These are phyloP conservation scores for Tolypeutes matacus DNA, from an alignment of 2,797 vertebrate species.

Conservation along the genomic window DNA sequence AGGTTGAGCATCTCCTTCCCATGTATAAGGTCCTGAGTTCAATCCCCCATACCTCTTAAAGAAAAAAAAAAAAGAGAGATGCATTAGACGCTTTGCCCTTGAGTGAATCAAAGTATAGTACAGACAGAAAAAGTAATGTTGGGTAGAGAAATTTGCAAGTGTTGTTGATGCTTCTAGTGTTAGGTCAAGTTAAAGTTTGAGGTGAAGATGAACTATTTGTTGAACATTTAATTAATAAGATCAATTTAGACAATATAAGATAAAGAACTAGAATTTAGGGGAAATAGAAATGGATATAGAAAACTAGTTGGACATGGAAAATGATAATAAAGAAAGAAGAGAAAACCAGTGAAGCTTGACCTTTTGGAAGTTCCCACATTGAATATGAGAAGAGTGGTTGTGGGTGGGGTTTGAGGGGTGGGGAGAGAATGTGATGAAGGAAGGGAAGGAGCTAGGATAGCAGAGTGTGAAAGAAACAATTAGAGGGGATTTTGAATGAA, in stretches of 20 bases:
- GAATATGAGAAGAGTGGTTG: not conserved
- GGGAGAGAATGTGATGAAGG: not conserved
- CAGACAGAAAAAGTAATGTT: not conserved
- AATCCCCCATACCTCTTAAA: no score
- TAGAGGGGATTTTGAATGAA: not conserved
- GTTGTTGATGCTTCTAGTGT: not conserved
- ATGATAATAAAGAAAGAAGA: slow-evolving; percentile 1
- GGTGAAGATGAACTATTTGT: slow-evolving; percentile 25
- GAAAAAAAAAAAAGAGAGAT: not conserved
- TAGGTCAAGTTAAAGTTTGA: not conserved
- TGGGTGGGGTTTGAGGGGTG: no score
- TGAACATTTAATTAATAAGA: slow-evolving; percentile 1
- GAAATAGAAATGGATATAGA: not conserved
- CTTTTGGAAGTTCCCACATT: not conserved
- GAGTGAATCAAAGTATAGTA: not conserved
- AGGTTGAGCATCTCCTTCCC: no score
- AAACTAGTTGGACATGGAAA: not conserved
- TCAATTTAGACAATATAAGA: not conserved
- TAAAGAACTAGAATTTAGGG: not conserved
- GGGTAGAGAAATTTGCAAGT: not conserved
- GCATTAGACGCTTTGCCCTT: not conserved
- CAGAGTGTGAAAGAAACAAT: not conserved
- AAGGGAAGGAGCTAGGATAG: not conserved
- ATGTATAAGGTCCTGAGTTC: no score
- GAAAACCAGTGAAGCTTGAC: not conserved